A percentile compares a stretch with the other conserved stretches of the same genome.
phyloP scores from a whole-genome alignment of 2,797 vertebrate species.

The Diplodus puntazzo region DNA sequence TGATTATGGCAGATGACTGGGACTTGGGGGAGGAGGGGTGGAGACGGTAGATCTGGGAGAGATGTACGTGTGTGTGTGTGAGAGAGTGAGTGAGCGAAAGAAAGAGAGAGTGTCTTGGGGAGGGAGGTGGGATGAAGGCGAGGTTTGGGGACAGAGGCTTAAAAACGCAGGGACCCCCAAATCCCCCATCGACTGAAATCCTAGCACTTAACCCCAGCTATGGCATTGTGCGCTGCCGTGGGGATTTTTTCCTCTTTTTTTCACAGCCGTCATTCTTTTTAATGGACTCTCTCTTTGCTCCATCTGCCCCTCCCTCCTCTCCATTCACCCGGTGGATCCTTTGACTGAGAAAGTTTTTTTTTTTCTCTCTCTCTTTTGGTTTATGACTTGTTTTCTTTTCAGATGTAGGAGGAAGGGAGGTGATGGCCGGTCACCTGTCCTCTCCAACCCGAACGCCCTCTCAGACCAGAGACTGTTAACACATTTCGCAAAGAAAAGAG shows the following conservation, averaged over 20 bases:
- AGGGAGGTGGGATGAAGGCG: slow-evolving; percentile 72
- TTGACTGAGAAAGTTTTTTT: slow-evolving; percentile 56
- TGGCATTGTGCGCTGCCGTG: slow-evolving; percentile 83
- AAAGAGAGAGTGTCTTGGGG: slow-evolving; percentile 53
- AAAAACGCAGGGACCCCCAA: slow-evolving; percentile 83
- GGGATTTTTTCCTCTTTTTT: slow-evolving; percentile 75
- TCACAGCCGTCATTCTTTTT: slow-evolving; percentile 74
- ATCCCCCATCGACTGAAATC: slow-evolving; percentile 88
- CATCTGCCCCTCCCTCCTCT: slow-evolving; percentile 71
- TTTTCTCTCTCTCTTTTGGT: slow-evolving; percentile 31
- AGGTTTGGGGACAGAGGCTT: slow-evolving; percentile 81
- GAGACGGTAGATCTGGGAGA: slow-evolving; percentile 69
- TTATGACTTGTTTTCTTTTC: slow-evolving; percentile 68
- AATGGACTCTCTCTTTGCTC: slow-evolving; percentile 76
- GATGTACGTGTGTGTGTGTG: slow-evolving; percentile 59
- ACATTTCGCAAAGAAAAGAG: slow-evolving; percentile 39
- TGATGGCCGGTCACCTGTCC: slow-evolving; percentile 68
- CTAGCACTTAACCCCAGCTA: slow-evolving; percentile 89
- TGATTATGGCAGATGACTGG: slow-evolving; percentile 84
- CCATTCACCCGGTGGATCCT: slow-evolving; percentile 69
- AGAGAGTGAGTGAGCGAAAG: slow-evolving; percentile 34
- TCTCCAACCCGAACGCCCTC: slow-evolving; percentile 26
- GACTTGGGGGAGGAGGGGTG: slow-evolving; percentile 64
- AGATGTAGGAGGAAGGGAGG: slow-evolving; percentile 62
- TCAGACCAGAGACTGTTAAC: slow-evolving; percentile 29